Evolutionary conservation across 2,888 invertebrate species (phyloP), one percentile per base, ranked within the genome.

Genomic region (Drosophila rellima): DNA sequence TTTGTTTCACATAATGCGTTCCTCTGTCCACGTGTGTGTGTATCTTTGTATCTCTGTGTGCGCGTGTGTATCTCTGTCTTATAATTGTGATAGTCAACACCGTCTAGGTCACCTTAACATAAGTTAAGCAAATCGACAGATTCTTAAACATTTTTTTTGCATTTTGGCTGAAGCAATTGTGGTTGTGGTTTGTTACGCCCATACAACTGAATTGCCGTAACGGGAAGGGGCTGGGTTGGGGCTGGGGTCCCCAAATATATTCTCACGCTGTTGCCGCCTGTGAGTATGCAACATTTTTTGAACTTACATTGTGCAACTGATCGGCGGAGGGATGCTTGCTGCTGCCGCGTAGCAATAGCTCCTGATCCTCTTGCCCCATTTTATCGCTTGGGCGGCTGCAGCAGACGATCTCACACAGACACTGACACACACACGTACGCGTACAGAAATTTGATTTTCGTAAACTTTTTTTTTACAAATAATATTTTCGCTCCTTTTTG

Each of bases 331-430:
- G 70, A 62, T 85, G 78, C 51, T 90, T 91, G 73, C 88, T 90
- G 64, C 77, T 76, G 48, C 82, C 81, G 40, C 87, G 86, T 55
- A 91, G 71, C 59, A 91, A 66, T 56, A 90, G 73, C 75, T 91
- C 91, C 75, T 91, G 91, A 89, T 91, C 91, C 83, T 91, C 91
- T 79, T 91, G 91, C 69, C 91, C 91, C 91, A 91, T 91, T 51
- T 68, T 51, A 35, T 47, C 44, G 60, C 17, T 44, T 11, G n/a
- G 23, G 39, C 50, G 45, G 17, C 17, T n/a, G 17, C 51, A 3
- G 29, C 59, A n/a, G 17, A 6, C 37, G 17, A 5, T 1, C 33
- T 11, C 35, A 15, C 31, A 15, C 37, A 54, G 42, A 52, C 29
- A 29, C 15, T 23, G 31, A 13, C 18, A 45, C 33, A 10, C 33